Evolutionary conservation across 2,113 vertebrate genomes (phyloP).

Genomic region (Stomatorhinus ivindoensis): DNA sequence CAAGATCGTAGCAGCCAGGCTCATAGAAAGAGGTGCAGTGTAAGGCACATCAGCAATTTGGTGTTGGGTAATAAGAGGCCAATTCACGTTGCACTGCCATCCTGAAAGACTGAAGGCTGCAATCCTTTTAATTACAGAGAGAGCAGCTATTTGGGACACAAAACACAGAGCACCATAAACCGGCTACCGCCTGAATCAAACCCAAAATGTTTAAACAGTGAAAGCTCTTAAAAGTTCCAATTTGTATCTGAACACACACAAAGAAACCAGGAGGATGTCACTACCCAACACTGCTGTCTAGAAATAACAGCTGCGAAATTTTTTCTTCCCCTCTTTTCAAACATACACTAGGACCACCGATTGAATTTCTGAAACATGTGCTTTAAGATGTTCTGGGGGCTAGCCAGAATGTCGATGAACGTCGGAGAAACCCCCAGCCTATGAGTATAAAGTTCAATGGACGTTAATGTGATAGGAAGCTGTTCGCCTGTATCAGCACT

Average conservation of each 20-base stretch:
- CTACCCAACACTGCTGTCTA: not conserved
- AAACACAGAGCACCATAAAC: conserved; percentile 10
- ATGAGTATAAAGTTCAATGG: not conserved
- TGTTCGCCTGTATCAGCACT: not conserved
- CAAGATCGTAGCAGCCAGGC: not conserved
- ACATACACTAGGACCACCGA: not conserved
- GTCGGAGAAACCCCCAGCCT: not conserved
- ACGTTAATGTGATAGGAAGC: not conserved
- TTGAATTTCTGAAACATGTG: not conserved
- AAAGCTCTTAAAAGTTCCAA: conserved; percentile 10
- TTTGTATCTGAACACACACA: not conserved
- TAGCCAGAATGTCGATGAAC: not conserved
- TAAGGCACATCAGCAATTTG: not conserved
- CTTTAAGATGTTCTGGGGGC: not conserved
- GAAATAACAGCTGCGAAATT: not conserved
- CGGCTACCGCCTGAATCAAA: not conserved
- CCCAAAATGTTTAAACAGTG: not conserved
- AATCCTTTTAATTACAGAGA: conserved; percentile 24
- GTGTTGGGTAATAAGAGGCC: conserved; percentile 11
- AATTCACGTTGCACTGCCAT: not conserved
- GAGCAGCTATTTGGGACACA: not conserved
- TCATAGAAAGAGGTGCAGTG: not conserved
- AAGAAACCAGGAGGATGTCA: not conserved
- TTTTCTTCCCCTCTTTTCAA: not conserved
- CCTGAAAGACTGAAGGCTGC: not conserved